Evolutionary conservation across 2,888 invertebrate genomes (phyloP).

Genomic region (Endomychus coccineus): DNA sequence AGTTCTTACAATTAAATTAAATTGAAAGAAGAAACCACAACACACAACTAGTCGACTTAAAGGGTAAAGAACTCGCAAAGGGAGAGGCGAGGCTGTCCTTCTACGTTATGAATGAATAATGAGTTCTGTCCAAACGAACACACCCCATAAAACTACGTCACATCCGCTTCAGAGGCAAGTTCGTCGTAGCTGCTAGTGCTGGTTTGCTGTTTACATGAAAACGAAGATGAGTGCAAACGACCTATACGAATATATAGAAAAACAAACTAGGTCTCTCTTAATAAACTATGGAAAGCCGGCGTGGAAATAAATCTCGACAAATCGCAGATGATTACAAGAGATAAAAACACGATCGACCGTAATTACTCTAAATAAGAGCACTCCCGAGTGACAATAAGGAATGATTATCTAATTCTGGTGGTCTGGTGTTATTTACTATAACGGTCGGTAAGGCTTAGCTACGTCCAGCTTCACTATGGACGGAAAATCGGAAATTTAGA

Average conservation of each 20-base stretch:
- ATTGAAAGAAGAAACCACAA: not conserved
- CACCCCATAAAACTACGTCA: constrained; percentile 27
- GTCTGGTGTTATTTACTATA: constrained; percentile 13
- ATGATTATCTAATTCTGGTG: constrained; percentile 15
- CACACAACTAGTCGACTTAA: not conserved
- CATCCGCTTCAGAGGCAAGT: no score
- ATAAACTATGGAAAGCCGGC: not conserved
- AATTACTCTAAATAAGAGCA: constrained; percentile 20
- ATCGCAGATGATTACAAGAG: constrained; percentile 7
- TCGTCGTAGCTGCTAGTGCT: not conserved
- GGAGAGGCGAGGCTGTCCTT: constrained; percentile 1
- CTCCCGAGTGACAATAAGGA: constrained; percentile 16
- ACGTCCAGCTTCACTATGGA: no score
- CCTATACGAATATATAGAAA: not conserved
- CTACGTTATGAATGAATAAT: constrained; percentile 31
- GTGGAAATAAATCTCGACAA: not conserved
- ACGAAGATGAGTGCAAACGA: constrained; percentile 1
- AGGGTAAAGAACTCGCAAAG: constrained; percentile 1
- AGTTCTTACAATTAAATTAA: no score
- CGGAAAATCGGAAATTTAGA: no score
- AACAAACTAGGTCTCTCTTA: not conserved
- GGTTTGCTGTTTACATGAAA: not conserved
- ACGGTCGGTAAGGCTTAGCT: no score
- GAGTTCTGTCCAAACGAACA: constrained; percentile 26
- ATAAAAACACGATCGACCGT: constrained; percentile 17